phyloP scores from a whole-genome alignment of 2,888 invertebrate genomes.

The Xestia rhomboidea region DNA sequence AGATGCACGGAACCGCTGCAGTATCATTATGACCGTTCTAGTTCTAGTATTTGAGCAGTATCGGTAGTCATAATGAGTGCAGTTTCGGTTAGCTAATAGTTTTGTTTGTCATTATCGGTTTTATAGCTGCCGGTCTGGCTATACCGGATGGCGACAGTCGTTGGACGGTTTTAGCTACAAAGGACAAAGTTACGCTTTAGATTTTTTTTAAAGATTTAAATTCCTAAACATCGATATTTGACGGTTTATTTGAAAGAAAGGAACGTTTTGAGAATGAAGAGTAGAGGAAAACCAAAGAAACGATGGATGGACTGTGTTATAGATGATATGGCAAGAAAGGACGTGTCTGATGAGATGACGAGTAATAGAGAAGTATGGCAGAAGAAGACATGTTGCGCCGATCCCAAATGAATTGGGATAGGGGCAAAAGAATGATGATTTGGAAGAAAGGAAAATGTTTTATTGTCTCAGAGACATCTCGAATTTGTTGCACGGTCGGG shows the following conservation, averaged over 20 bases:
- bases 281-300: no score
- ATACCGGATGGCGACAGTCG: conserved; percentile 40
- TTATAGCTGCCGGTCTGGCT: conserved; percentile 48
- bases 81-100: conserved; percentile 61
- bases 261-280: neutral
- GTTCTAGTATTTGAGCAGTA: conserved; percentile 49
- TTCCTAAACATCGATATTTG: neutral
- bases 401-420: no score
- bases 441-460: no score
- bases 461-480: no score
- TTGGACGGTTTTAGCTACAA: conserved; percentile 1
- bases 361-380: no score
- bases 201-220: conserved; percentile 5
- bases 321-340: no score
- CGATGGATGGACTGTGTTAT: no score
- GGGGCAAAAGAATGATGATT: no score
- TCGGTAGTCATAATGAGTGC: conserved; percentile 46
- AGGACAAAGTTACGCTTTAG: conserved; percentile 10
- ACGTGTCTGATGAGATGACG: no score
- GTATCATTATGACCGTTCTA: conserved; percentile 48
- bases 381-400: no score
- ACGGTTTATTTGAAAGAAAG: neutral
- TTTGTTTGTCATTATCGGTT: conserved; percentile 53
- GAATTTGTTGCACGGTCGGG: no score
- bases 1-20: conserved; percentile 57